A percentile compares a stretch with the other conserved stretches of the same genome.
Evolutionary conservation across 2,797 vertebrate species (phyloP).

Genomic region (Pterois miles): DNA sequence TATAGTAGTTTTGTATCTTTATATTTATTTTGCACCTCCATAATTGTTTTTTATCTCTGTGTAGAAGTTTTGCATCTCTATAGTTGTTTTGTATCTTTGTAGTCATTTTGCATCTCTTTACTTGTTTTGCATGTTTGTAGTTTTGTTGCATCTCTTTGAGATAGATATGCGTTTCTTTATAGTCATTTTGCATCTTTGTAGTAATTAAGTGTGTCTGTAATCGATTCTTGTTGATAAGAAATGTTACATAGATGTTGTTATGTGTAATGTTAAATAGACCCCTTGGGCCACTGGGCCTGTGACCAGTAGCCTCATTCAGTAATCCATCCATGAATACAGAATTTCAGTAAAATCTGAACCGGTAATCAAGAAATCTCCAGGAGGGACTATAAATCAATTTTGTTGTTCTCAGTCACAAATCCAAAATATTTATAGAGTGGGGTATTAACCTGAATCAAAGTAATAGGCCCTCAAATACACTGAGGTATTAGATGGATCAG

Average conservation of each 20-base stretch:
- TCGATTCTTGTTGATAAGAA: too few relatives aligned
- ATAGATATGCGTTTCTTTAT: too few relatives aligned
- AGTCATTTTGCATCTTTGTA: background rate
- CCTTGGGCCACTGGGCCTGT: background rate
- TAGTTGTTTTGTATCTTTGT: background rate
- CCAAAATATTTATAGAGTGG: background rate
- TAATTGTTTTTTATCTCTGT: background rate
- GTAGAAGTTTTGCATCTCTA: too few relatives aligned
- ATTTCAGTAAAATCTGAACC: background rate
- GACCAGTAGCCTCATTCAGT: background rate
- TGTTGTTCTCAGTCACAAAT: background rate
- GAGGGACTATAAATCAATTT: background rate
- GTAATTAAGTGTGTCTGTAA: background rate
- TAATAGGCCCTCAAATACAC: background rate
- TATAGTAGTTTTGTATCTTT: background rate
- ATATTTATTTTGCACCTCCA: too few relatives aligned
- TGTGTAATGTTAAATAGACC: background rate
- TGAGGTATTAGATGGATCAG: conserved; percentile 14
- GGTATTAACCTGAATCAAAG: conserved; percentile 5
- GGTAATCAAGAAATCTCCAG: background rate
- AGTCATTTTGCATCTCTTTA: background rate
- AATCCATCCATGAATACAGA: background rate
- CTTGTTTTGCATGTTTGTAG: background rate
- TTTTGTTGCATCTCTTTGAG: background rate
- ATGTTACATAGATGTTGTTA: too few relatives aligned